A percentile compares a stretch with the other conserved stretches of the same genome.
Conservation (phyloP, 2,797 vertebrate genomes). For the Dryobates pubescens region DNA sequence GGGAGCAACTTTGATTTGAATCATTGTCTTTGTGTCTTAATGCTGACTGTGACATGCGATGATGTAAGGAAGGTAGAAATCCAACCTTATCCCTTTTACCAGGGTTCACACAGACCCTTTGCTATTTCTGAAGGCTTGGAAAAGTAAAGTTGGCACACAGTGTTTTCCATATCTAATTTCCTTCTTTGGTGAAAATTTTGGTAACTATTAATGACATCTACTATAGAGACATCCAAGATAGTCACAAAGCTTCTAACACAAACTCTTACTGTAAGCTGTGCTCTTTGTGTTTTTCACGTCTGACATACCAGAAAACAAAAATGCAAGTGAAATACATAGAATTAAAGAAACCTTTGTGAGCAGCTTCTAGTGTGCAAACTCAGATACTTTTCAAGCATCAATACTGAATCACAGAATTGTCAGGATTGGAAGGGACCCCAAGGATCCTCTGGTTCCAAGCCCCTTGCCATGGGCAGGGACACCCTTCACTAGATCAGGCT, state of each 20-base stretch:
- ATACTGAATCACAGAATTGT: too few species aligned
- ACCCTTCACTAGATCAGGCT: too few species aligned
- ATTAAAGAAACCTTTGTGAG: background rate
- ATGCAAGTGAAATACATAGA: background rate
- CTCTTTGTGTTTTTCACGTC: background rate
- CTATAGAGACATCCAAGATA: background rate
- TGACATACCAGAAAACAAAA: background rate
- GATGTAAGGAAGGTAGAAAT: slow-evolving; percentile 41
- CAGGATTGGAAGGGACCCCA: too few species aligned
- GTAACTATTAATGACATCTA: slow-evolving; percentile 9
- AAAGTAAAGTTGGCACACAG: background rate
- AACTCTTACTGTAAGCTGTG: background rate
- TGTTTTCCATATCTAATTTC: slow-evolving; percentile 45
- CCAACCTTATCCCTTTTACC: slow-evolving; percentile 6
- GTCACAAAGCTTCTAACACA: background rate
- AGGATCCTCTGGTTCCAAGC: too few species aligned
- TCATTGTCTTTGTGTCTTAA: background rate
- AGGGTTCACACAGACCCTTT: slow-evolving; percentile 7
- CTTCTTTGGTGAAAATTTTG: slow-evolving; percentile 26
- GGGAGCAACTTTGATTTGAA: slow-evolving; percentile 24
- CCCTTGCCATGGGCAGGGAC: too few species aligned
- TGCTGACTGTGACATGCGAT: background rate
- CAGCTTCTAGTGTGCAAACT: background rate
- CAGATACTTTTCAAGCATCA: background rate
- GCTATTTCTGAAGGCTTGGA: slow-evolving; percentile 25